Conservation (phyloP, 1,140 invertebrate species). For the Amyelois transitella region DNA sequence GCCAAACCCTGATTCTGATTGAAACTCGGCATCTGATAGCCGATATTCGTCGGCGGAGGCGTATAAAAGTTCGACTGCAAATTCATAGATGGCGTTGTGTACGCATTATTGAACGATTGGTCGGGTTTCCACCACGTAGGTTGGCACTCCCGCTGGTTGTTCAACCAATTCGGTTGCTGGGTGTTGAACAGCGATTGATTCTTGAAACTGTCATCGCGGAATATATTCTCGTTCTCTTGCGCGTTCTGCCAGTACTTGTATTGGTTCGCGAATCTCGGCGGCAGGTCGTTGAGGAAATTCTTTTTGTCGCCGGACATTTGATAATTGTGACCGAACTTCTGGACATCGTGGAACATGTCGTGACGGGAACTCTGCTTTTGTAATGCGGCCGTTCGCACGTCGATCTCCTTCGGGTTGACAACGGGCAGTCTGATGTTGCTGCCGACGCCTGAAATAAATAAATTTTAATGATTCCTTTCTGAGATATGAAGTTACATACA, state of each 20-base stretch:
- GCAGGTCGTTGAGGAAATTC: constrained; percentile 59
- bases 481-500: too few relatives aligned
- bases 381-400: constrained; percentile 60
- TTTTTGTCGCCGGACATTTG: constrained; percentile 59
- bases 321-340: constrained; percentile 49
- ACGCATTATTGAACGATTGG: constrained; percentile 22
- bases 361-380: constrained; percentile 62
- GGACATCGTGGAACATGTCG: constrained; percentile 49
- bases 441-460: not conserved
- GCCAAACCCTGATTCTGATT: constrained; percentile 27
- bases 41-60: constrained; percentile 27
- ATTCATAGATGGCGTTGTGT: constrained; percentile 23
- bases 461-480: too few relatives aligned
- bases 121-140: constrained; percentile 54
- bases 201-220: constrained; percentile 48
- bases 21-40: constrained; percentile 35
- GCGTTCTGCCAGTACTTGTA: constrained; percentile 57
- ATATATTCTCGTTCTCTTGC: constrained; percentile 58
- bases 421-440: constrained; percentile 54
- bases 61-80: constrained; percentile 42
- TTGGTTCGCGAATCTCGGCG: constrained; percentile 65
- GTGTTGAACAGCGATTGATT: constrained; percentile 12
- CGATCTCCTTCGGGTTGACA: constrained; percentile 72
- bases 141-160: constrained; percentile 28
- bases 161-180: constrained; percentile 11